Percentiles rank a stretch among this genome's conserved stretches.
Evolutionary conservation across 1,140 invertebrate species (phyloP).

Genomic region (Hypothenemus hampei): DNA sequence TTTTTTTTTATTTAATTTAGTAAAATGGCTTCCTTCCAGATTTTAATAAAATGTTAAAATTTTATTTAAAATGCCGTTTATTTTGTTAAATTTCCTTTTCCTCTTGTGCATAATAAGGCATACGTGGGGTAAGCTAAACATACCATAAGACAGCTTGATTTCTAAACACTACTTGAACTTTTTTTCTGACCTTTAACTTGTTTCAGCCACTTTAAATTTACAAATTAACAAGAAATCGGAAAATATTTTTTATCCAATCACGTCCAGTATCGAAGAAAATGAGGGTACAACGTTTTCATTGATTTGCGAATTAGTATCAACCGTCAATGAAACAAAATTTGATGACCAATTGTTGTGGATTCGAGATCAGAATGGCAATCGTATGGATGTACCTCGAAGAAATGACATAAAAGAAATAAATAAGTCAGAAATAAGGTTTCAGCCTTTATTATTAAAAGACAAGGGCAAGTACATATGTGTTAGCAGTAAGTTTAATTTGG

Average conservation of each 20-base stretch:
- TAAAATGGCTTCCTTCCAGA: too few species aligned
- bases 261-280: slow-evolving; percentile 35
- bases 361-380: slow-evolving; percentile 20
- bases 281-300: slow-evolving; percentile 38
- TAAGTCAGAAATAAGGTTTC: slow-evolving; percentile 37
- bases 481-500: slow-evolving; percentile 39
- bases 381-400: slow-evolving; percentile 11
- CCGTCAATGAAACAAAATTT: slow-evolving; percentile 27
- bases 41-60: too few species aligned
- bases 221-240: slow-evolving; percentile 38
- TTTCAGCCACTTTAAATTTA: slow-evolving; percentile 32
- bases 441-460: slow-evolving; percentile 35
- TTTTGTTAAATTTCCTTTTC: too few species aligned
- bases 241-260: slow-evolving; percentile 31
- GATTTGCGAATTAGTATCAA: slow-evolving; percentile 37
- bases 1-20: too few species aligned
- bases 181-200: too few species aligned
- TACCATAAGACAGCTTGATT: too few species aligned
- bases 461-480: slow-evolving; percentile 40
- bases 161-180: too few species aligned
- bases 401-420: slow-evolving; percentile 29
- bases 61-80: too few species aligned
- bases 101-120: not conserved
- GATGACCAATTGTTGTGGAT: slow-evolving; percentile 39
- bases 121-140: not conserved